phyloP scores from a whole-genome alignment of 2,113 vertebrate genomes.

The Hydrochoerus hydrochaeris region DNA sequence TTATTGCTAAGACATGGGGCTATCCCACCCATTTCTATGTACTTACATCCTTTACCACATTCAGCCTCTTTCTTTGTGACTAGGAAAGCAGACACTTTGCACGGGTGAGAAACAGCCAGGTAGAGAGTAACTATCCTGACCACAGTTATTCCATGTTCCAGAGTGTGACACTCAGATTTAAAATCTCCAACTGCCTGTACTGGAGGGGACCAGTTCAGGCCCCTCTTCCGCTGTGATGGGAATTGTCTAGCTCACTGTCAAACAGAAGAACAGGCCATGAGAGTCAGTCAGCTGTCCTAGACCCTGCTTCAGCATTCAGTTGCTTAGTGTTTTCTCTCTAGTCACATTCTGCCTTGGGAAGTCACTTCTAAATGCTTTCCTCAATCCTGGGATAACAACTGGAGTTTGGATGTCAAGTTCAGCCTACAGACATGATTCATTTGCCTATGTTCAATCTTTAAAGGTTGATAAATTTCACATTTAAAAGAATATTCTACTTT shows the following conservation, averaged over 20 bases:
- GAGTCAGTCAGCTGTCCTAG: constrained; percentile 26
- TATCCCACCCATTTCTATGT: neutral
- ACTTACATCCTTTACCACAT: constrained; percentile 37
- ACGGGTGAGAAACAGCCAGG: constrained; percentile 16
- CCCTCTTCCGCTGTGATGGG: neutral
- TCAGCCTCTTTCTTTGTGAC: constrained; percentile 20
- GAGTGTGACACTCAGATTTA: neutral
- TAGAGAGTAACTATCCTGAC: neutral
- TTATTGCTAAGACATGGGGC: constrained; percentile 3
- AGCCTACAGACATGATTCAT: neutral
- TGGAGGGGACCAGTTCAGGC: neutral
- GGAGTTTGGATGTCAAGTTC: constrained; percentile 27
- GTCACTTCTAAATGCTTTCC: constrained; percentile 26
- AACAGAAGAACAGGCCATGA: neutral
- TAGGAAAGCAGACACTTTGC: neutral
- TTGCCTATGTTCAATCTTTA: neutral
- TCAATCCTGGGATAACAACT: constrained; percentile 27
- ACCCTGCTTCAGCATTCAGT: neutral
- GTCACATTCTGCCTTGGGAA: neutral
- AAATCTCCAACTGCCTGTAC: neutral
- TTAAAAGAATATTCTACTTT: neutral
- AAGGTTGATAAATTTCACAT: constrained; percentile 17
- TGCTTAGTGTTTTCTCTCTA: neutral
- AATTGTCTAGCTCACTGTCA: neutral
- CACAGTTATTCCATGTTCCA: neutral